Evolutionary conservation across 1,140 invertebrate species (phyloP), one percentile per base, ranked within the genome.

Genomic region (Belonocnema kinseyi): DNA sequence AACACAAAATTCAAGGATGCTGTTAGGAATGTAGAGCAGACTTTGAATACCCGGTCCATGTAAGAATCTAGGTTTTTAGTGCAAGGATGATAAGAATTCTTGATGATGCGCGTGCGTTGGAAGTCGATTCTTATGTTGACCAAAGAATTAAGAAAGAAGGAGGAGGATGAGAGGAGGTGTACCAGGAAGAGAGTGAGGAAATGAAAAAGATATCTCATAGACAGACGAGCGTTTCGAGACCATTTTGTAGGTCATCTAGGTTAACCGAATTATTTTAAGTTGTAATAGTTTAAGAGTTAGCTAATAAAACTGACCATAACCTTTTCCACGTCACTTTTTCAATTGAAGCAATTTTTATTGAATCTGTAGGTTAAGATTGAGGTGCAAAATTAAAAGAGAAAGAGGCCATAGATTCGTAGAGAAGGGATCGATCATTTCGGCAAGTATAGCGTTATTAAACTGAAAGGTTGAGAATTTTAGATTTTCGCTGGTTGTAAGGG

Each of bases 201-300:
- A 12, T 53, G 12, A 77, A 58, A 77, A 56, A 75, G 52, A 80
- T 50, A 75, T 66, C 70, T 76, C 73, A 78, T 83, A 81, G 77
- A 82, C 87, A 77, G 78, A 75, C 84, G 80, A 84, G 82, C 83
- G 40, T 46, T 46, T 46, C 40, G 5, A 40, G 61, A 40, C 61
- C 40, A 87, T 88, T 88, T 84, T 17, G 56, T 84, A 87, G 83
- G 85, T 86, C 87, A 82, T 77, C 75, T 90, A 89, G 85, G 81
- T 79, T 87, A 88, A 84, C 76, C 78, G 77, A 86, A 80, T 90
- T 87, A 85, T 82, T 75, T 87, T 90, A 89, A 90, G 85, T 88
- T 91, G 89, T 91, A 89, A 85, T 90, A 81, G 84, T 86, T 85
- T 88, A 87, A 86, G 77, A 88, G 82, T 80, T 91, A 91, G 87